Percentiles rank a stretch among this genome's conserved stretches.
Conservation (phyloP, 1,140 invertebrate species). For the Drosophila nigrodunni region DNA sequence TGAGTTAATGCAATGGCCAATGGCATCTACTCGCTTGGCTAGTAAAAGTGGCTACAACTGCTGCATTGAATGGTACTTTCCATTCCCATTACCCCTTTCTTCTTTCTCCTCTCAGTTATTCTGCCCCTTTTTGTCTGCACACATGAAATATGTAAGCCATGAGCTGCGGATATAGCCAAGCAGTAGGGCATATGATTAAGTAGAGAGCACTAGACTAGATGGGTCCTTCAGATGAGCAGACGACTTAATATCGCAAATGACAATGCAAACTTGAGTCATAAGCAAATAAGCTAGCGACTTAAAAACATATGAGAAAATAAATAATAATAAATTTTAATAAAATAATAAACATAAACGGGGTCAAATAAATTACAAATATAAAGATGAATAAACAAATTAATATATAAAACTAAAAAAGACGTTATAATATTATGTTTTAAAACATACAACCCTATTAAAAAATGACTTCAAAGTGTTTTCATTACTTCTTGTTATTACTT, state of each 20-base stretch:
- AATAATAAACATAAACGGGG: neutral
- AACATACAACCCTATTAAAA: neutral
- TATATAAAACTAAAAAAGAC: too few relatives aligned
- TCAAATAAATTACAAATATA: neutral
- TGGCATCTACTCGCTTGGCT: conserved; percentile 35
- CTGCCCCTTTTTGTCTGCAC: neutral
- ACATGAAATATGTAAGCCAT: conserved; percentile 41
- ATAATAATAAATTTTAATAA: neutral
- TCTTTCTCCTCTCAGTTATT: neutral
- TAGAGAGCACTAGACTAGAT: conserved; percentile 12
- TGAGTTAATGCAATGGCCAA: conserved; percentile 71
- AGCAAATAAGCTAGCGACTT: conserved; percentile 54
- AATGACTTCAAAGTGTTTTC: conserved; percentile 15
- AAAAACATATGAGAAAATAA: neutral
- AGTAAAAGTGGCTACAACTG: conserved; percentile 53
- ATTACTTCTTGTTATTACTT: too few relatives aligned
- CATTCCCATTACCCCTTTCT: neutral
- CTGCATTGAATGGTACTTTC: conserved; percentile 31
- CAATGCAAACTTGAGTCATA: conserved; percentile 26
- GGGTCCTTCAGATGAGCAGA: conserved; percentile 39
- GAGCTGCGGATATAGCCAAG: conserved; percentile 20
- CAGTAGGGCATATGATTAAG: conserved; percentile 33
- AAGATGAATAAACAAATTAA: neutral
- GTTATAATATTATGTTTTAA: too few relatives aligned
- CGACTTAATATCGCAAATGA: conserved; percentile 68